Evolutionary conservation across 23 tunicate species (phyloP).

Genomic region (Styela clava): DNA sequence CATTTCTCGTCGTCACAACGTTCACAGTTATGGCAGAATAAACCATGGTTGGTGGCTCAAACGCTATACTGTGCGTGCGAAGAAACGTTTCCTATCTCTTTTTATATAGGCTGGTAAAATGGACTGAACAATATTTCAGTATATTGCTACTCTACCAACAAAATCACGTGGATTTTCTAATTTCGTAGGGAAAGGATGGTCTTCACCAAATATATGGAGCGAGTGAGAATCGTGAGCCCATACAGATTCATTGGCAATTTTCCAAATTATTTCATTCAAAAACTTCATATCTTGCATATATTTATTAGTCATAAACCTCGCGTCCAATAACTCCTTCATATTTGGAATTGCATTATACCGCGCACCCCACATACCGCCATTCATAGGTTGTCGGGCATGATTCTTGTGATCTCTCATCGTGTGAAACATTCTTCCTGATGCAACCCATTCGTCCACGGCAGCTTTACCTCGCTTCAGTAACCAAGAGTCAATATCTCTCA

Average conservation of each 20-base stretch:
- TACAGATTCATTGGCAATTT: slow-evolving; percentile 5
- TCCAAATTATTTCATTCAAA: slow-evolving; percentile 4
- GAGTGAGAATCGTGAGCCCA: slow-evolving; percentile 20
- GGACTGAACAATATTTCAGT: too few relatives aligned
- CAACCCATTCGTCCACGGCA: slow-evolving; percentile 11
- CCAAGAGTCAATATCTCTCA: slow-evolving; percentile 8
- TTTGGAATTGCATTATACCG: slow-evolving; percentile 10
- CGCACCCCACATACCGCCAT: slow-evolving; percentile 19
- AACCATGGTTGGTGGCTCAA: too few relatives aligned
- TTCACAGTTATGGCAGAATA: too few relatives aligned
- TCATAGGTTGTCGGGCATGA: slow-evolving; percentile 1
- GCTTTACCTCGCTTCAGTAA: slow-evolving; percentile 6
- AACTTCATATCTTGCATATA: slow-evolving; percentile 13
- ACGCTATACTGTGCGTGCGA: too few relatives aligned
- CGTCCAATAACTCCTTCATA: slow-evolving; percentile 4
- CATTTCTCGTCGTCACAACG: too few relatives aligned
- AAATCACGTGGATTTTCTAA: not conserved
- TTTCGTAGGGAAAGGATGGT: slow-evolving; percentile 5
- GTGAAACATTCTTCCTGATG: slow-evolving; percentile 18
- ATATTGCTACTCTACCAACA: not conserved
- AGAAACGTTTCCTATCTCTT: too few relatives aligned
- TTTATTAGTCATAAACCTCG: not conserved
- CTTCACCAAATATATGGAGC: slow-evolving; percentile 5
- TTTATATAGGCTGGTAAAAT: too few relatives aligned
- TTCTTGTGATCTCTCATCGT: slow-evolving; percentile 13